Conservation (phyloP, 2,797 vertebrate genomes). For the Synanceia verrucosa region DNA sequence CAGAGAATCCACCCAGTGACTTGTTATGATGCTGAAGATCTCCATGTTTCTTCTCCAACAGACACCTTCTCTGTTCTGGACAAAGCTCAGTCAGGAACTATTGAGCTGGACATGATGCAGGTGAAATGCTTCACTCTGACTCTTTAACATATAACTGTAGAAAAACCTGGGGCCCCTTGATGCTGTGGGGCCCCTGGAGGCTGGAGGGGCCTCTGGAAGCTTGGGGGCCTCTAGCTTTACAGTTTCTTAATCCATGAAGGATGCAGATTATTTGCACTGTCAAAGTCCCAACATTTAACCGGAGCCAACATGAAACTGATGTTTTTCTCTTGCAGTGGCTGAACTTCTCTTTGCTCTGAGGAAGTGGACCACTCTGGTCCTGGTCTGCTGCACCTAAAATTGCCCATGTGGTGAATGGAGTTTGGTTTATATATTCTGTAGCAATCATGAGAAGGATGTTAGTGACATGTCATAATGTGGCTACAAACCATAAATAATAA, state of each 20-base stretch:
- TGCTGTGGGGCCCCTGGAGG: not conserved
- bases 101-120: conserved; percentile 76
- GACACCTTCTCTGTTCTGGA: conserved; percentile 85
- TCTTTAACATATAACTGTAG: not conserved
- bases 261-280: no score
- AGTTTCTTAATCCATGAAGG: no score
- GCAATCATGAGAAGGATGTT: not conserved
- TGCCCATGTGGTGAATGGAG: not conserved
- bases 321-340: conserved; percentile 1
- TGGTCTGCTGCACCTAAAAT: not conserved
- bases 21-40: not conserved
- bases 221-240: no score
- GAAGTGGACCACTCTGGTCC: not conserved
- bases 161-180: no score
- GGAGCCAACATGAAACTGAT: not conserved
- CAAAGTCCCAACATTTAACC: no score
- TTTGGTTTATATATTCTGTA: not conserved
- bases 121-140: conserved; percentile 57
- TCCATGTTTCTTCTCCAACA: conserved; percentile 54
- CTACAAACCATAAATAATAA: no score
- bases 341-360: not conserved
- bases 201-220: no score
- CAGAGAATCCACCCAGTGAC: no score
- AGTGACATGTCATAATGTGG: not conserved
- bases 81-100: conserved; percentile 75